Conservation (phyloP, 2,113 vertebrate genomes). For the Anseranas semipalmata region DNA sequence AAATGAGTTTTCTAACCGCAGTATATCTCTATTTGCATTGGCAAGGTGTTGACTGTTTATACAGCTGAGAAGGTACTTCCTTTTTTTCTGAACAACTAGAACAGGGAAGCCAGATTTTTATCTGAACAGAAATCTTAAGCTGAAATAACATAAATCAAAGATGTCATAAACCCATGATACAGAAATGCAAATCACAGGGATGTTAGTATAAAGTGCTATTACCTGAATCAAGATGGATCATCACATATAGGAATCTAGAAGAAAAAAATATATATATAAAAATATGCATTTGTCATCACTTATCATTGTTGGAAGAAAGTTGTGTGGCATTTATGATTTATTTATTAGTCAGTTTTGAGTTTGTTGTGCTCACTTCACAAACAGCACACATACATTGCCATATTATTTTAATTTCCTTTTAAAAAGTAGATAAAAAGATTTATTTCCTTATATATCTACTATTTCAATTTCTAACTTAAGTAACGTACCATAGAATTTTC, state of each 20-base stretch:
- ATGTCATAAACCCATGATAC: not conserved
- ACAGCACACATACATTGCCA: not conserved
- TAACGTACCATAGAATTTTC: not conserved
- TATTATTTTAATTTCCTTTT: constrained; percentile 39
- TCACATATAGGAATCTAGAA: not conserved
- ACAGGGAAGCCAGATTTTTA: not conserved
- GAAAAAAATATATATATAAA: too few species aligned
- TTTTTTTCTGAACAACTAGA: not conserved
- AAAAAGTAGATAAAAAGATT: not conserved
- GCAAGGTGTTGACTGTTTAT: not conserved
- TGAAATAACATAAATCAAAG: not conserved
- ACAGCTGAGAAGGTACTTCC: not conserved
- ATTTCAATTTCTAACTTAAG: constrained; percentile 5
- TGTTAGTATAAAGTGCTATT: not conserved
- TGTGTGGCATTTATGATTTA: not conserved
- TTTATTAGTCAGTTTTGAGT: not conserved
- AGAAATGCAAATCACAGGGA: not conserved
- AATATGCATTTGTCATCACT: not conserved
- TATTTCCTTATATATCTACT: not conserved
- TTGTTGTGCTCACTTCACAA: not conserved
- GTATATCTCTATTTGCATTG: not conserved
- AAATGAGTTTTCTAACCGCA: not conserved
- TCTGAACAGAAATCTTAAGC: too few species aligned
- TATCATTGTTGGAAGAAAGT: not conserved
- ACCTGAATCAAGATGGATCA: not conserved